Evolutionary conservation across 2,888 invertebrate genomes (phyloP).

Genomic region (Drosophila melanosoma): DNA sequence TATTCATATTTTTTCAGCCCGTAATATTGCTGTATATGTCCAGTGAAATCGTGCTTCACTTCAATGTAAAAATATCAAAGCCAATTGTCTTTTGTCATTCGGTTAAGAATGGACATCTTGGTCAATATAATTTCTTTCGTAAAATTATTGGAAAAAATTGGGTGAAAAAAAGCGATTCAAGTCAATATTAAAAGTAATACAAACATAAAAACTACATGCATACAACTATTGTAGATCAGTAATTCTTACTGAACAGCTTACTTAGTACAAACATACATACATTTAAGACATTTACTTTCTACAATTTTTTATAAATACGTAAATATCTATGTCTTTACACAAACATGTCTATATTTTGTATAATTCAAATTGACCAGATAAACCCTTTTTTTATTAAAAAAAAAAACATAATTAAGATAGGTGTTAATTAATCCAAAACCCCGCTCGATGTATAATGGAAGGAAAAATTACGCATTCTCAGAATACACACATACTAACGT

Average conservation of each 20-base stretch:
- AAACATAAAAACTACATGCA: neutral
- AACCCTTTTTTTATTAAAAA: conserved; percentile 12
- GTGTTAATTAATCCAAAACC: conserved; percentile 1
- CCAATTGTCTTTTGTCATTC: neutral
- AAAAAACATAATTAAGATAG: conserved; percentile 2
- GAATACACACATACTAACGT: conserved; percentile 1
- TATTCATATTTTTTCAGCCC: neutral
- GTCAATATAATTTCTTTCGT: neutral
- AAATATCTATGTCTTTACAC: conserved; percentile 1
- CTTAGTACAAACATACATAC: conserved; percentile 24
- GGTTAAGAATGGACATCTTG: neutral
- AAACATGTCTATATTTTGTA: conserved; percentile 18
- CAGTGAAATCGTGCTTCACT: neutral
- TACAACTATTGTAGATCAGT: conserved; percentile 12
- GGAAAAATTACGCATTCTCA: conserved; percentile 17
- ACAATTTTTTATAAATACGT: conserved; percentile 17
- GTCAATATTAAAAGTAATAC: neutral
- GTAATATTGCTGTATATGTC: neutral
- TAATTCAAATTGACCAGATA: conserved; percentile 47
- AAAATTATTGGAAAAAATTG: neutral
- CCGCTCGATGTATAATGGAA: conserved; percentile 42
- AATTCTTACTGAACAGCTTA: conserved; percentile 14
- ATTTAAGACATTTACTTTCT: conserved; percentile 50
- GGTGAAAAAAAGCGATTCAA: neutral
- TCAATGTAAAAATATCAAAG: neutral